Conservation (phyloP, 2,113 vertebrate genomes). For the Carettochelys insculpta region DNA sequence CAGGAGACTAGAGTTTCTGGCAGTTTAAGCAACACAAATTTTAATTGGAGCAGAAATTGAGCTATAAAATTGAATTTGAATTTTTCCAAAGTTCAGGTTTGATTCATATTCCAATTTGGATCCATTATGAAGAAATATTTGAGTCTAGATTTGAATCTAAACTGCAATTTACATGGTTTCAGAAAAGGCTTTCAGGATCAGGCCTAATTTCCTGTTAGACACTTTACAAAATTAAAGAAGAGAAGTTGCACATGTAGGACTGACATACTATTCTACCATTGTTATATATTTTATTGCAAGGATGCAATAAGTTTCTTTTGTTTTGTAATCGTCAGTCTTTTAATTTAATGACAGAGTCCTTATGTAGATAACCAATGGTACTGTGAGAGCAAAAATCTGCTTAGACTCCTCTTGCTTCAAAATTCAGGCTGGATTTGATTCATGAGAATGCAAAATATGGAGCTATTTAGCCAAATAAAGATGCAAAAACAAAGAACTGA, state of each 20-base stretch:
- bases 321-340: neutral
- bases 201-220: neutral
- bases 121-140: neutral
- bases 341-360: neutral
- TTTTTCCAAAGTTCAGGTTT: neutral
- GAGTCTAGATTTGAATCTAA: neutral
- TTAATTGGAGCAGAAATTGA: neutral
- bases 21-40: neutral
- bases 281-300: neutral
- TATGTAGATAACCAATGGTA: neutral
- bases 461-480: neutral
- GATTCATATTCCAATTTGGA: neutral
- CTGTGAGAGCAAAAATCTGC: neutral
- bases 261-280: neutral
- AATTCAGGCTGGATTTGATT: neutral
- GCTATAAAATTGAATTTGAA: neutral
- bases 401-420: neutral
- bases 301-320: neutral
- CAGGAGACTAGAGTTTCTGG: neutral
- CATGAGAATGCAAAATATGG: conserved; percentile 22
- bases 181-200: neutral
- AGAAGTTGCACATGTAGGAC: neutral
- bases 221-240: neutral
- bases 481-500: neutral
- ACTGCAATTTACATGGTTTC: neutral